Conservation (phyloP, 2,113 vertebrate species). For the Caranx melampygus region DNA sequence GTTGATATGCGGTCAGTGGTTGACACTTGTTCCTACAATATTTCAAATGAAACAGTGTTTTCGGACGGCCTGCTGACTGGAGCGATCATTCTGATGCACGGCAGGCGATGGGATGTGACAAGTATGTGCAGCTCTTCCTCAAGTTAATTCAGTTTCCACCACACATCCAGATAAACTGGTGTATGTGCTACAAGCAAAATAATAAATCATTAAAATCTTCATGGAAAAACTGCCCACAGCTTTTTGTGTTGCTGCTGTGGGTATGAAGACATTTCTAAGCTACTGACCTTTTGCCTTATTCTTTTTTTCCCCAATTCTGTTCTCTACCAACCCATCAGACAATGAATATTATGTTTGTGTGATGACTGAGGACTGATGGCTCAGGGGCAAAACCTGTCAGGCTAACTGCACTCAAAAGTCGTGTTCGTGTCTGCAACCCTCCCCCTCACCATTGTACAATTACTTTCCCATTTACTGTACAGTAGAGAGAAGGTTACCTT, state of each 20-base stretch:
- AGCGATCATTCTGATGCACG: conserved; percentile 4
- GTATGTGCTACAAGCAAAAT: conserved; percentile 20
- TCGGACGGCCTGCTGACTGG: conserved; percentile 12
- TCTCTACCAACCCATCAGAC: background rate
- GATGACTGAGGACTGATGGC: conserved; percentile 14
- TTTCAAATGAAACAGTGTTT: conserved; percentile 18
- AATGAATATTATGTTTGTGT: conserved; percentile 3
- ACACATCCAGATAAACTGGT: conserved; percentile 38
- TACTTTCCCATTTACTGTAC: background rate
- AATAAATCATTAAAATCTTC: conserved; percentile 46
- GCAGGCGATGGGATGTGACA: conserved; percentile 33
- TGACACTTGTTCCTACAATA: background rate
- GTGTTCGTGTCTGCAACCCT: conserved; percentile 10
- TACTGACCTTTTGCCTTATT: conserved; percentile 8
- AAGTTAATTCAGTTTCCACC: conserved; percentile 46
- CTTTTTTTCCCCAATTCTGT: background rate
- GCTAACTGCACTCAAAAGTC: conserved; percentile 15
- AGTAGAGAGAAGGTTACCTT: conserved; percentile 85
- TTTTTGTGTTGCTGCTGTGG: conserved; percentile 10
- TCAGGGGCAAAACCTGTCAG: conserved; percentile 23
- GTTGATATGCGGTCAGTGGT: background rate
- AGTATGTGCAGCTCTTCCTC: conserved; percentile 40
- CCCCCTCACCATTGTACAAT: background rate
- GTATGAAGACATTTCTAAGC: conserved; percentile 2
- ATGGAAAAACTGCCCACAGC: conserved; percentile 5